Evolutionary conservation across 2,113 vertebrate genomes (phyloP).

Genomic region (Oenanthe melanoleuca): DNA sequence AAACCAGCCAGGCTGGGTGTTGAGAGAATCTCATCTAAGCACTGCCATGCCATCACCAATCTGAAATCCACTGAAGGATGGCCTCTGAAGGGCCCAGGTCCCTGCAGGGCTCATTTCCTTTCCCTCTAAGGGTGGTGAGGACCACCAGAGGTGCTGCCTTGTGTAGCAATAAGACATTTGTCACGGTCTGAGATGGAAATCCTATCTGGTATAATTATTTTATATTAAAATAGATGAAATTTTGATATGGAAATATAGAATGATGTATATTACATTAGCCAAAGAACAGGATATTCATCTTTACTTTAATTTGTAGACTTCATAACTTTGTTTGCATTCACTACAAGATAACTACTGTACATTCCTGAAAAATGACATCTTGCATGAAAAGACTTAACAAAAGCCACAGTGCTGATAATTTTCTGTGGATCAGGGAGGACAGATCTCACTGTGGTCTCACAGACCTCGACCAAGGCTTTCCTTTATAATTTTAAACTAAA

Average conservation of each 20-base stretch:
- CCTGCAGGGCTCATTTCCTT: conserved; percentile 14
- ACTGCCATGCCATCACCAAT: not conserved
- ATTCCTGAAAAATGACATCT: conserved; percentile 64
- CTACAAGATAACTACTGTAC: conserved; percentile 51
- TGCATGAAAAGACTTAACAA: conserved; percentile 58
- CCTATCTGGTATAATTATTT: conserved; percentile 65
- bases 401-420: conserved; percentile 58
- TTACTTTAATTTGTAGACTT: conserved; percentile 66
- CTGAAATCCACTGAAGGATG: not conserved
- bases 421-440: conserved; percentile 5
- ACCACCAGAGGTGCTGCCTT: conserved; percentile 52
- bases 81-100: not conserved
- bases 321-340: conserved; percentile 58
- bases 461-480: not conserved
- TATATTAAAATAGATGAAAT: conserved; percentile 74
- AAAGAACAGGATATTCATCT: conserved; percentile 63
- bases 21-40: not conserved
- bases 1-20: not conserved
- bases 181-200: conserved; percentile 48
- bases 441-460: conserved; percentile 27
- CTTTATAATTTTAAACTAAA: conserved; percentile 39
- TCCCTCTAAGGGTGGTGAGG: not conserved
- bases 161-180: conserved; percentile 33
- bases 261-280: conserved; percentile 29
- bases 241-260: conserved; percentile 68